These are phyloP conservation scores for Sebastes trivittatus DNA, from an alignment of 2,797 vertebrate species.

Conservation along the genomic window DNA sequence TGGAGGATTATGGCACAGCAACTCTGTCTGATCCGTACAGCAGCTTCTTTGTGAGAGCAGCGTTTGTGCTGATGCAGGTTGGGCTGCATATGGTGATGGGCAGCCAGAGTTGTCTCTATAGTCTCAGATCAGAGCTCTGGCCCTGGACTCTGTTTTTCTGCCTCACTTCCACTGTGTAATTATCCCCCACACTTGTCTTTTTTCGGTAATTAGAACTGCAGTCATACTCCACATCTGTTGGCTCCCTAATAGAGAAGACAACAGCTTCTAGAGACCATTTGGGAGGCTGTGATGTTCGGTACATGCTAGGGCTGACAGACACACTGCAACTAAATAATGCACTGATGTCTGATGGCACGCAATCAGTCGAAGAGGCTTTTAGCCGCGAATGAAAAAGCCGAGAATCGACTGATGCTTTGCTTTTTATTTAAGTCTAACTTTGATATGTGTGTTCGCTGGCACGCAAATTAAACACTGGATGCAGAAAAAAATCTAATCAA, in stretches of 20 bases:
- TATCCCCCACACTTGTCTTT: constrained; percentile 75
- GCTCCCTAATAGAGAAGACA: constrained; percentile 69
- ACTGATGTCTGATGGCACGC: constrained; percentile 58
- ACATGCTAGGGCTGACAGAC: constrained; percentile 48
- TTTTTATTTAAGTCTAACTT: constrained; percentile 60
- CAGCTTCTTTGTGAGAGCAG: constrained; percentile 29
- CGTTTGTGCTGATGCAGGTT: constrained; percentile 62
- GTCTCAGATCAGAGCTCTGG: constrained; percentile 66
- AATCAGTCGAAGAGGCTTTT: constrained; percentile 63
- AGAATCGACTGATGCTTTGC: constrained; percentile 38
- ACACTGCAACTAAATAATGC: constrained; percentile 56
- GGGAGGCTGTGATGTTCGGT: constrained; percentile 56
- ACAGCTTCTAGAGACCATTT: constrained; percentile 57
- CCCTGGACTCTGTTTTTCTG: constrained; percentile 68
- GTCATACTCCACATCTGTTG: constrained; percentile 77
- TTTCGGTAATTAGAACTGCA: constrained; percentile 77
- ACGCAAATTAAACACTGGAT: constrained; percentile 58
- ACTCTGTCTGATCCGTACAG: constrained; percentile 31
- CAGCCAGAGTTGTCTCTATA: constrained; percentile 43
- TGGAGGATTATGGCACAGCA: not conserved
- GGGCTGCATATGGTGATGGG: constrained; percentile 53
- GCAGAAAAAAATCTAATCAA: constrained; percentile 65
- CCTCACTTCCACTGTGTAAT: constrained; percentile 75
- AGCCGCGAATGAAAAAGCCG: constrained; percentile 31
- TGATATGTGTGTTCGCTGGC: constrained; percentile 50